These are phyloP conservation scores for Epistrophella euchroma DNA, from an alignment of 2,888 invertebrate genomes.

Conservation along the genomic window DNA sequence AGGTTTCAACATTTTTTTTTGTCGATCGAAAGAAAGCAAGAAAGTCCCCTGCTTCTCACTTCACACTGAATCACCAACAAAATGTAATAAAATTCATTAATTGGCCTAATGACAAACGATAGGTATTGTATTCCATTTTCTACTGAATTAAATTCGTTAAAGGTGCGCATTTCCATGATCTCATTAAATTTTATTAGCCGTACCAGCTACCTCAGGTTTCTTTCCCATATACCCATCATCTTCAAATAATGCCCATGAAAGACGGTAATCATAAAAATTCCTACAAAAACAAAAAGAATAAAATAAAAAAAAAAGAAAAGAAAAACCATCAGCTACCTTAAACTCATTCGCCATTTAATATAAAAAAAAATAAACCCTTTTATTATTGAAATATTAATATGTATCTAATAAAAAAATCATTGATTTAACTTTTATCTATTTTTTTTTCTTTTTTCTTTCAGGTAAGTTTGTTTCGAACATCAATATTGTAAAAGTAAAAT, in stretches of 20 bases:
- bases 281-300: neutral
- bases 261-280: conserved; percentile 36
- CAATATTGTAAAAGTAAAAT: neutral
- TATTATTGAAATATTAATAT: conserved; percentile 50
- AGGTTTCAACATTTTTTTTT: neutral
- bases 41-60: neutral
- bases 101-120: neutral
- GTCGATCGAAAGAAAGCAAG: neutral
- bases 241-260: conserved; percentile 21
- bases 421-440: conserved; percentile 13
- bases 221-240: conserved; percentile 46
- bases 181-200: conserved; percentile 58
- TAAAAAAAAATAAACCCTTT: conserved; percentile 40
- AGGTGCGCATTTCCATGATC: conserved; percentile 56
- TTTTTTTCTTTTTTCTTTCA: conserved; percentile 39
- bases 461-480: conserved; percentile 52
- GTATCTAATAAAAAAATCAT: conserved; percentile 49
- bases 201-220: conserved; percentile 14
- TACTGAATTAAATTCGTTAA: conserved; percentile 42
- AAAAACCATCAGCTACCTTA: conserved; percentile 24
- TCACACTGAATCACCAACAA: neutral
- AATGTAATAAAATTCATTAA: conserved; percentile 22
- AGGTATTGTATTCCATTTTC: neutral
- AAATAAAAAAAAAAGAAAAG: conserved; percentile 23
- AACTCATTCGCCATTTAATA: neutral